Percentiles rank a stretch among this genome's conserved stretches.
Evolutionary conservation across 2,797 vertebrate species (phyloP).

Genomic region (Hydrolagus colliei): DNA sequence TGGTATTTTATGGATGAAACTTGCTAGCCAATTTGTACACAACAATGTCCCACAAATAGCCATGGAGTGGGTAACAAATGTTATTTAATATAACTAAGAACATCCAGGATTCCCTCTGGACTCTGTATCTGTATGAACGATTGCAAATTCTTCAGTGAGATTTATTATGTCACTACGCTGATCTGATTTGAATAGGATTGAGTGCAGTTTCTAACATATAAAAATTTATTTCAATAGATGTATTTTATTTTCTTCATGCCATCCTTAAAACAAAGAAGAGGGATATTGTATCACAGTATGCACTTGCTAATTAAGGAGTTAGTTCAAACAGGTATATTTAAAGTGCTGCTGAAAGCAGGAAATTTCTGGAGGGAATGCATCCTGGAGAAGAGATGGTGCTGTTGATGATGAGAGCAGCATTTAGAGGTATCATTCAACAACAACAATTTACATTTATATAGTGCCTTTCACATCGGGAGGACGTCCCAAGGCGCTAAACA

Average conservation of each 20-base stretch:
- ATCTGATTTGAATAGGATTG: not conserved
- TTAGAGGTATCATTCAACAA: not conserved
- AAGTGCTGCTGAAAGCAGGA: not conserved
- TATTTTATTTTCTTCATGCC: not conserved
- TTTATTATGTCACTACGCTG: too few species aligned
- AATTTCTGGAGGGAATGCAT: not conserved
- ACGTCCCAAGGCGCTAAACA: too few species aligned
- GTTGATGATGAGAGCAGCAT: not conserved
- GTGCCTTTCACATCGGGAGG: too few species aligned
- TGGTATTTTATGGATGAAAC: too few species aligned
- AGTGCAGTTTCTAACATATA: not conserved
- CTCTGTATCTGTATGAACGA: not conserved
- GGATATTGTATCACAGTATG: not conserved
- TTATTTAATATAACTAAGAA: too few species aligned
- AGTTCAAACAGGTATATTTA: not conserved
- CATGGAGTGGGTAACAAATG: too few species aligned
- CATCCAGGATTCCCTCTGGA: too few species aligned
- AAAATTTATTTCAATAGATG: slow-evolving; percentile 21
- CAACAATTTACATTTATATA: too few species aligned
- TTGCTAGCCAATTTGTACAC: too few species aligned
- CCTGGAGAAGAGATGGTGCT: not conserved
- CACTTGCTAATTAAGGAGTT: slow-evolving; percentile 11
- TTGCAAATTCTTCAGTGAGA: slow-evolving; percentile 3
- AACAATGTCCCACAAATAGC: too few species aligned
- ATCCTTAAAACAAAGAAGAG: not conserved